Evolutionary conservation across 2,113 vertebrate species (phyloP), one percentile per base, ranked within the genome.

Genomic region (Strix aluco): DNA sequence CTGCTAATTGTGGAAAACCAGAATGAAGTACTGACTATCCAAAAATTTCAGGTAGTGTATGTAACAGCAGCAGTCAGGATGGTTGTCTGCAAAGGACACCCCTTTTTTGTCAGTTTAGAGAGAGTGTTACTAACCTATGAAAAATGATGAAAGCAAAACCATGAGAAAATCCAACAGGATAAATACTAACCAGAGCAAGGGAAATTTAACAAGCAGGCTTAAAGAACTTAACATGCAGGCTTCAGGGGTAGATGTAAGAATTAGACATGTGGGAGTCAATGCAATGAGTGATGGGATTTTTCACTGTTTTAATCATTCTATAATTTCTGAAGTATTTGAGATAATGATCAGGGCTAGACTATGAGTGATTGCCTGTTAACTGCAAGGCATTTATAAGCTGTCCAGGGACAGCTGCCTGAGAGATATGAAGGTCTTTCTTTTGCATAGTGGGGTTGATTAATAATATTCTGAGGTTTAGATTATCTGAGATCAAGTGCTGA

Each of bases 341-440:
- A 77, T 88, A 95, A 96, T 78, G 86, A 92, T 96, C 74, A 82
- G 59, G 77, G 55, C 49, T 81, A 90, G 58, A 59, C 36, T 81
- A 44, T 80, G 77, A 94, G 47, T 72, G 72, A 97, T 95, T 95
- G 82, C 51, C n/a, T 78, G 44, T 59, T 97, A 96, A 93, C 82
- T 72, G 44, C 70, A 90, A 92, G 47, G 73, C 77, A 94, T 55
- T 96, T 96, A 65, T 5, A 91, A 82, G 14, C 32, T 92, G 72
- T 81, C 73, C 86, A 90, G 91, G 52, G 84, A 88, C 30, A 88
- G n/a, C 58, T 62, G 54, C 47, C 78, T 97, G 86, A 88, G 42
- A 92, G 61, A 94, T 88, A 63, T 29, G 75, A 95, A 96, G 78
- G 65, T 85, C 75, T 85, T 93, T 25, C 58, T 88, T 92, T 84